phyloP scores from a whole-genome alignment of 2,888 invertebrate genomes.

The Carcina quercana region DNA sequence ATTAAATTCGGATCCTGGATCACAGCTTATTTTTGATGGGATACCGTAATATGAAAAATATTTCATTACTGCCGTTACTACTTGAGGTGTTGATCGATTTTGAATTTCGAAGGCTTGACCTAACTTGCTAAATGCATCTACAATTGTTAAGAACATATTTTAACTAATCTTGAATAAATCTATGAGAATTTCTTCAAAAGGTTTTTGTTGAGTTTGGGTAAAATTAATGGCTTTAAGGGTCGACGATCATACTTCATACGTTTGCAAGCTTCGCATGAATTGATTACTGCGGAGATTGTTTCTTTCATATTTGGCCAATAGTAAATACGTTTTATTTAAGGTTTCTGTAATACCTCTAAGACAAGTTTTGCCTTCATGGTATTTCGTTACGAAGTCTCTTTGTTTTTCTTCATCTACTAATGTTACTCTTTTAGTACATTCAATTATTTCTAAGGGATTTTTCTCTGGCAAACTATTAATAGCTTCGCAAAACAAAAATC shows the following conservation, averaged over 20 bases:
- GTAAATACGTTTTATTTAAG: conserved; percentile 9
- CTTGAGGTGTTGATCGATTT: conserved; percentile 19
- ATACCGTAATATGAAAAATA: conserved; percentile 21
- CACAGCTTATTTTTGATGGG: conserved; percentile 19
- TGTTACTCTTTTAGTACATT: conserved; percentile 12
- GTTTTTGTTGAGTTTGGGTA: conserved; percentile 20
- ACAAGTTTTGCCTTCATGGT: conserved; percentile 13
- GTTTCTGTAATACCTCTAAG: conserved; percentile 16
- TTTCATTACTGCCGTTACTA: too few relatives aligned
- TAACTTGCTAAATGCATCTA: conserved; percentile 24
- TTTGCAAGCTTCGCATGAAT: conserved; percentile 8
- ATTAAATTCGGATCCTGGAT: conserved; percentile 26
- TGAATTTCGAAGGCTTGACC: conserved; percentile 21
- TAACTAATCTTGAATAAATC: conserved; percentile 17
- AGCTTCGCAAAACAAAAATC: too few relatives aligned
- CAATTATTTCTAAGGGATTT: too few relatives aligned
- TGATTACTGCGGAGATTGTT: conserved; percentile 9
- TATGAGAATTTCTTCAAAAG: conserved; percentile 22
- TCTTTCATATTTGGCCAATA: conserved; percentile 13
- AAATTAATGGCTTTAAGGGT: conserved; percentile 21
- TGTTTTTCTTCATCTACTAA: conserved; percentile 6
- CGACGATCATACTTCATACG: conserved; percentile 12
- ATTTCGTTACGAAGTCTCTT: conserved; percentile 4
- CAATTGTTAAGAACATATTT: conserved; percentile 13
- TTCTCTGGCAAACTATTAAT: too few relatives aligned